Evolutionary conservation across 2,797 vertebrate genomes (phyloP), one percentile per base, ranked within the genome.

Genomic region (Poecilia velifera): DNA sequence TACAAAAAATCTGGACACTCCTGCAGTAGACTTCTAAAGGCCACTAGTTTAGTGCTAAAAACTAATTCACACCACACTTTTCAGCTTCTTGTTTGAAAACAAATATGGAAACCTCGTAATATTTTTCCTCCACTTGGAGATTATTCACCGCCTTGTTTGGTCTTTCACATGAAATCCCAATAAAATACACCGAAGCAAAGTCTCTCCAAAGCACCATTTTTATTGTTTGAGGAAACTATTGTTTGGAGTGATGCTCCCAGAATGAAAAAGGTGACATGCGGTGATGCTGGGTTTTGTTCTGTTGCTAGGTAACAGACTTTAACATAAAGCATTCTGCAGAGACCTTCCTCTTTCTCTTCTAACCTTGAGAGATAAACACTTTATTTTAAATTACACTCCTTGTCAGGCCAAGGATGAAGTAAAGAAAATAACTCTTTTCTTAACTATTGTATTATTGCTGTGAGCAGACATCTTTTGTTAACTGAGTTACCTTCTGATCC

Each of bases 291-390:
- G 68, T 79, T 90, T 87, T 81, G 34, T 79, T 70, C 78, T 81
- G 93, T 94, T 94, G 92, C 93, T 91, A 86, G 84, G 92, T 79
- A 93, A 95, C 90, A 84, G 71, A 79, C 84, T 78, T 83, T 82
- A 51, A 87, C 81, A 72, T 76, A 84, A 82, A 88, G 41, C 20
- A 49, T 36, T 66, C 78, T 83, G 85, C 36, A 75, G 41, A 80
- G 71, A 78, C 57, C 74, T 80, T 80, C 74, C 2, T 72, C 64
- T 78, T 75, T 66, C 39, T 88, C 73, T 1, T 66, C 81, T 84
- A 73, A 86, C 80, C 85, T 83, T 13, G 76, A 78, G 49, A 4
- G 51, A 28, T 80, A 47, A 86, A 86, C 72, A 36, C 51, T 47
- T 86, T 10, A 46, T 47, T 59, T 72, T 4, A 43, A 64, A 72